Evolutionary conservation across 92 coral and sea anemone genomes (phyloP).

Genomic region (Parazoanthus darwini): DNA sequence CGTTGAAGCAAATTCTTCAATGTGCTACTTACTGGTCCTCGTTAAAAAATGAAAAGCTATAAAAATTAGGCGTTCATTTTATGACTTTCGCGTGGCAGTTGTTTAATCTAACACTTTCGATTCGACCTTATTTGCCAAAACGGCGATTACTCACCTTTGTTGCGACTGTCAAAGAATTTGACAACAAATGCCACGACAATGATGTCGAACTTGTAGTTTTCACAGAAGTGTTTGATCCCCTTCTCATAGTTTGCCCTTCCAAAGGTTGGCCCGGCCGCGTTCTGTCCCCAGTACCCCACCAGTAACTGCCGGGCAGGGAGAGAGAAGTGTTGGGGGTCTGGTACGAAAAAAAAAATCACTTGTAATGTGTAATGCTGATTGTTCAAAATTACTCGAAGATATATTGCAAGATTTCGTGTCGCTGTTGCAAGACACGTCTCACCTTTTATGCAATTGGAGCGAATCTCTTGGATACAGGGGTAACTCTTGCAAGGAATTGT

Average conservation of each 20-base stretch:
- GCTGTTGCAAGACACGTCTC: not conserved
- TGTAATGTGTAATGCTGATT: not conserved
- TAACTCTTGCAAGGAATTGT: constrained; percentile 42
- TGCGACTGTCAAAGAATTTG: constrained; percentile 62
- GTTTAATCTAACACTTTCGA: no score
- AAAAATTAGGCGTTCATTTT: no score
- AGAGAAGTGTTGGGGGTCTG: not conserved
- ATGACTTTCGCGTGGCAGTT: no score
- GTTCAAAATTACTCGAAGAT: no score
- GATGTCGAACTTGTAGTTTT: constrained; percentile 76
- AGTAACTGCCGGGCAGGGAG: constrained; percentile 52
- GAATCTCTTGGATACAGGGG: constrained; percentile 31
- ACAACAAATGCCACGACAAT: constrained; percentile 79
- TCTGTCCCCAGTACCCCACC: constrained; percentile 93
- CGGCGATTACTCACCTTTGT: constrained; percentile 56
- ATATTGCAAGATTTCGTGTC: not conserved
- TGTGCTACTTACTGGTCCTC: no score
- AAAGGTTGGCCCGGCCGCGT: constrained; percentile 66
- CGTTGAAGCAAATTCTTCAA: no score
- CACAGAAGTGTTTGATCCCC: constrained; percentile 72
- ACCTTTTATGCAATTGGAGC: constrained; percentile 27
- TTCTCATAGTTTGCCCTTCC: constrained; percentile 67
- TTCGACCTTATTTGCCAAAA: not conserved
- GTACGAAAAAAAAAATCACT: not conserved
- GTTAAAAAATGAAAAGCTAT: no score